Conservation (phyloP, 2,113 vertebrate species). For the Corythaeola cristata region DNA sequence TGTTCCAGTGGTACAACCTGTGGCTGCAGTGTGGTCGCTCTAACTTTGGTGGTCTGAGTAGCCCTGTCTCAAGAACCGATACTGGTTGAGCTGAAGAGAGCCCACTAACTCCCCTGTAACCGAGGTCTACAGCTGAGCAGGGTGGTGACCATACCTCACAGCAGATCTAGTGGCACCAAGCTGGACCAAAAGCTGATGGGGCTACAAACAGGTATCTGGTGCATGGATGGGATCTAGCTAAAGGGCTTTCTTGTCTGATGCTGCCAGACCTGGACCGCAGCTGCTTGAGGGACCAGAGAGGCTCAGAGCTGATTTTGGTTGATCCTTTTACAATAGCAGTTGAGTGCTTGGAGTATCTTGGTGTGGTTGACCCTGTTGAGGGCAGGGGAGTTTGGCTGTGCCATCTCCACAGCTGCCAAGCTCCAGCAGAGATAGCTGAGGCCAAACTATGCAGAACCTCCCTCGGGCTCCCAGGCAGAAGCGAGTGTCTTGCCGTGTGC, state of each 20-base stretch:
- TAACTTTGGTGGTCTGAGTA: not conserved
- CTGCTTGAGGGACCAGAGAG: not conserved
- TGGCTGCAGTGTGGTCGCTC: accelerated
- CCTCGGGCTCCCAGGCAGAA: not conserved
- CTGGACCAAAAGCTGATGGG: not conserved
- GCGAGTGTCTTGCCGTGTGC: accelerated
- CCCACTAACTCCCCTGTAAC: not conserved
- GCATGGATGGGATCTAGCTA: too few species aligned
- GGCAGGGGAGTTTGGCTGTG: too few species aligned
- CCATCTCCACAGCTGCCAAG: not conserved
- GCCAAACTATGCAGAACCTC: not conserved
- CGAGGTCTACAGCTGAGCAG: not conserved
- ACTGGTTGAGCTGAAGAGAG: not conserved
- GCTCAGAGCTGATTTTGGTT: not conserved
- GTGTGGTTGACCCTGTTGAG: not conserved
- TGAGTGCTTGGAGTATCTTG: not conserved
- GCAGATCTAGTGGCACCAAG: not conserved
- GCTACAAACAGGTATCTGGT: not conserved
- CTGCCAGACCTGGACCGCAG: not conserved
- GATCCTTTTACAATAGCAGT: not conserved
- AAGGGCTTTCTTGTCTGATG: not conserved
- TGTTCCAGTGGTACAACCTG: not conserved
- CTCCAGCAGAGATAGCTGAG: not conserved
- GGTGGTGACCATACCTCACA: not conserved
- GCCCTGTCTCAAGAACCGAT: not conserved